These are phyloP conservation scores for Ceratitis capitata DNA, from an alignment of 1,140 invertebrate species.

Conservation along the genomic window DNA sequence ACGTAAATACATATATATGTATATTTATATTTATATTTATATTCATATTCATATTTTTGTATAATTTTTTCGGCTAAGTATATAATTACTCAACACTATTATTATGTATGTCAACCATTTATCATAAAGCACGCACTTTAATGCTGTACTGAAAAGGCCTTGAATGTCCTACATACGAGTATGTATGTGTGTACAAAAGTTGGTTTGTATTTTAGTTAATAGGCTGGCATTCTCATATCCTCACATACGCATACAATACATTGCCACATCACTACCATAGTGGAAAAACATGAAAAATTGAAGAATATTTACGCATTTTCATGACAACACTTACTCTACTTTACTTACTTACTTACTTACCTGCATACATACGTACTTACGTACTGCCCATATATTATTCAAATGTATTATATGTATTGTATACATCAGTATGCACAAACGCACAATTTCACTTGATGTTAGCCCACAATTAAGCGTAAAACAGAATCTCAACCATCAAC, in stretches of 20 bases:
- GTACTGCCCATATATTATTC: neutral
- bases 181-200: neutral
- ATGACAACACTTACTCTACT: neutral
- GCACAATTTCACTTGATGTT: neutral
- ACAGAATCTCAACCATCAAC: neutral
- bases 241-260: neutral
- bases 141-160: too few species aligned
- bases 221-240: neutral
- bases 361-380: neutral
- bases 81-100: neutral
- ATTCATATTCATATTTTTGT: too few species aligned
- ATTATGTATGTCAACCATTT: neutral
- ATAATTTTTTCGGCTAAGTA: too few species aligned
- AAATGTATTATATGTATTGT: neutral
- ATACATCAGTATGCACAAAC: neutral
- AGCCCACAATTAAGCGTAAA: neutral
- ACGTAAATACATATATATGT: neutral
- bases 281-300: neutral
- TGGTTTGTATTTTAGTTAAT: too few species aligned
- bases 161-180: too few species aligned
- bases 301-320: neutral
- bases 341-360: neutral
- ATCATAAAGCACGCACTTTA: neutral
- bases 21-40: too few species aligned
- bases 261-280: too few species aligned